Conservation (phyloP, 2,113 vertebrate genomes). For the Cranoglanis bouderius region DNA sequence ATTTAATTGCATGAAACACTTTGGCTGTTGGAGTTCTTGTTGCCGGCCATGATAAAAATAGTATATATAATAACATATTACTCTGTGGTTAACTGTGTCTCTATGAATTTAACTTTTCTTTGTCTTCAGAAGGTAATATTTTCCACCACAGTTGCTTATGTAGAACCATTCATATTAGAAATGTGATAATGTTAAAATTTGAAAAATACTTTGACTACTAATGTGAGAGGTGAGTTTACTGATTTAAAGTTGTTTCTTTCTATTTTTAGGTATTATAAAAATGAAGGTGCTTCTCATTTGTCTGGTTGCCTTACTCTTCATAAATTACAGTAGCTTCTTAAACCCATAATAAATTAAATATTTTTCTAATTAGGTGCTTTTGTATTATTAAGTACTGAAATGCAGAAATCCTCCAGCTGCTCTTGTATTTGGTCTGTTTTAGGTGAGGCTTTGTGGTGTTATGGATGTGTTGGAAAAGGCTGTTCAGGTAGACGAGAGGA, state of each 20-base stretch:
- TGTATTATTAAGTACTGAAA: not conserved
- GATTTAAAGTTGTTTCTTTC: not conserved
- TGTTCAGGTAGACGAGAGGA: not conserved
- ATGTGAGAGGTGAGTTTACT: not conserved
- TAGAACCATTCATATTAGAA: not conserved
- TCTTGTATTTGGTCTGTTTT: not conserved
- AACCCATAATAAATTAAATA: not conserved
- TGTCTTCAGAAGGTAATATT: no score
- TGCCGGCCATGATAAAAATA: no score
- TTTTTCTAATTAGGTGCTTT: not conserved
- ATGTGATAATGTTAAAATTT: not conserved
- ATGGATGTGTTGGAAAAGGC: not conserved
- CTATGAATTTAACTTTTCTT: no score
- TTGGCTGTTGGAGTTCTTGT: no score
- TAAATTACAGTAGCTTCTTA: constrained; percentile 13
- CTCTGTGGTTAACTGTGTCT: no score
- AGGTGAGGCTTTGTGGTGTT: constrained; percentile 29
- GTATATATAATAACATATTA: no score
- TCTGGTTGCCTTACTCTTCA: constrained; percentile 1
- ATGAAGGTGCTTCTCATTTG: not conserved
- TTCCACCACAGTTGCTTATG: not conserved
- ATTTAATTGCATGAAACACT: no score
- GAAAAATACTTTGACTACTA: not conserved
- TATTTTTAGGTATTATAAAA: not conserved
- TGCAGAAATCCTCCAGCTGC: not conserved